phyloP scores from a whole-genome alignment of 2,888 invertebrate genomes.

The Microdon myrmicae region DNA sequence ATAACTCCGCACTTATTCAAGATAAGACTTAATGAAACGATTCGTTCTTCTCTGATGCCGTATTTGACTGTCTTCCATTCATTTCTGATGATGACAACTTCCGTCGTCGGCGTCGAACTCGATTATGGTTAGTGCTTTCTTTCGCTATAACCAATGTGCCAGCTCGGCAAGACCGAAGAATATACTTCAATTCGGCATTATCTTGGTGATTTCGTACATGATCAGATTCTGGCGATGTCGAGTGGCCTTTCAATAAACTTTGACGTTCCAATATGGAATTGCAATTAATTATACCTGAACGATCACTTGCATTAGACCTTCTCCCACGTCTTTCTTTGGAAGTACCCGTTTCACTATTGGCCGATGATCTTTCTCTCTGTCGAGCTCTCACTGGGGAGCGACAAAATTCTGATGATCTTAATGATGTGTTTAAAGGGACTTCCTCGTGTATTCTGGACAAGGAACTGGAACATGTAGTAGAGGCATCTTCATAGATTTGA shows the following conservation, averaged over 20 bases:
- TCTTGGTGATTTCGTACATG: slow-evolving; percentile 54
- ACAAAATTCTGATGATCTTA: neutral
- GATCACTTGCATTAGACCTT: slow-evolving; percentile 59
- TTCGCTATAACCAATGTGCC: slow-evolving; percentile 70
- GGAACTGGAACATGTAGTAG: slow-evolving; percentile 1
- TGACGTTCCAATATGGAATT: slow-evolving; percentile 63
- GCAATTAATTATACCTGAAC: slow-evolving; percentile 55
- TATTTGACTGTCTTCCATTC: slow-evolving; percentile 46
- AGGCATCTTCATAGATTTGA: slow-evolving; percentile 40
- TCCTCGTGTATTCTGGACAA: neutral
- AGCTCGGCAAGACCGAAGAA: slow-evolving; percentile 68
- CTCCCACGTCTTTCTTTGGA: no score
- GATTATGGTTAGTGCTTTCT: slow-evolving; percentile 65
- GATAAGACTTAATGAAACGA: no score
- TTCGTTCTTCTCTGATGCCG: slow-evolving; percentile 12
- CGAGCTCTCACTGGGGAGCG: slow-evolving; percentile 13
- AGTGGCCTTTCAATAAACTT: slow-evolving; percentile 62
- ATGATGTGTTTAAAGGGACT: neutral
- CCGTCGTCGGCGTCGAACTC: slow-evolving; percentile 59
- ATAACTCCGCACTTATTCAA: no score
- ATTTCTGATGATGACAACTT: slow-evolving; percentile 58
- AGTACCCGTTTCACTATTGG: slow-evolving; percentile 60
- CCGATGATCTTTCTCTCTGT: slow-evolving; percentile 37
- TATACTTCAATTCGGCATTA: slow-evolving; percentile 63
- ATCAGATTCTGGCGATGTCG: slow-evolving; percentile 63